phyloP scores from a whole-genome alignment of 37 sponge, comb jelly and placozoan genomes.

The Theonella swinhoei region DNA sequence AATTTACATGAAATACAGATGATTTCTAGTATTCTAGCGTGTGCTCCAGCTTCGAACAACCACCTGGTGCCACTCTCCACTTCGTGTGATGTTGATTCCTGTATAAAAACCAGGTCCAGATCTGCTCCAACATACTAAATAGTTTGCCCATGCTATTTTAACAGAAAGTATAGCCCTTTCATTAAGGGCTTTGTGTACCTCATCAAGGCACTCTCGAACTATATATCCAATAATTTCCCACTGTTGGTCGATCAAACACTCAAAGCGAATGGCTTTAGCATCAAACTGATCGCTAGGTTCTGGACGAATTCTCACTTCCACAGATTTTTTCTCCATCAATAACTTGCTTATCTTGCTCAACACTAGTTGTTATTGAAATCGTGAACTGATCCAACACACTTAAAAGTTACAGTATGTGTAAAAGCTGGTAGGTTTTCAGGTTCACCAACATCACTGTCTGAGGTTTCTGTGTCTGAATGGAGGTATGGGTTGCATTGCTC shows the following conservation, averaged over 20 bases:
- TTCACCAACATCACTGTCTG: not conserved
- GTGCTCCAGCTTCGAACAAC: slow-evolving; percentile 28
- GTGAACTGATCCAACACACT: slow-evolving; percentile 10
- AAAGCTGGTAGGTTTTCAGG: not conserved
- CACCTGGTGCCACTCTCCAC: slow-evolving; percentile 26
- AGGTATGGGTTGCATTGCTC: not conserved
- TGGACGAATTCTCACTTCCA: slow-evolving; percentile 25
- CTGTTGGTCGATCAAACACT: too few species aligned
- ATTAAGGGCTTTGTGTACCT: slow-evolving; percentile 4
- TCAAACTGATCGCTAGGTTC: slow-evolving; percentile 26
- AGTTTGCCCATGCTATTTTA: slow-evolving; percentile 34
- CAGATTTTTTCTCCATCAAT: not conserved
- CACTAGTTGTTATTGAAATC: not conserved
- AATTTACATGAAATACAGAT: too few species aligned
- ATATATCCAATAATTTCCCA: slow-evolving; percentile 55
- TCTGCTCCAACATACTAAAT: slow-evolving; percentile 1
- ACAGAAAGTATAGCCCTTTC: not conserved
- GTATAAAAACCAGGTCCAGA: slow-evolving; percentile 48
- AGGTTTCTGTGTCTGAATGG: not conserved
- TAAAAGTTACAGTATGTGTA: slow-evolving; percentile 30
- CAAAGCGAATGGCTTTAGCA: slow-evolving; percentile 35
- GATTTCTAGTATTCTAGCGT: slow-evolving; percentile 5
- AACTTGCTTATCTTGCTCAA: not conserved
- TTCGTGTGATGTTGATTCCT: slow-evolving; percentile 22
- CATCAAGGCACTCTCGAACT: slow-evolving; percentile 23